phyloP scores from a whole-genome alignment of 2,888 invertebrate genomes.

The Quadroppia sp. region DNA sequence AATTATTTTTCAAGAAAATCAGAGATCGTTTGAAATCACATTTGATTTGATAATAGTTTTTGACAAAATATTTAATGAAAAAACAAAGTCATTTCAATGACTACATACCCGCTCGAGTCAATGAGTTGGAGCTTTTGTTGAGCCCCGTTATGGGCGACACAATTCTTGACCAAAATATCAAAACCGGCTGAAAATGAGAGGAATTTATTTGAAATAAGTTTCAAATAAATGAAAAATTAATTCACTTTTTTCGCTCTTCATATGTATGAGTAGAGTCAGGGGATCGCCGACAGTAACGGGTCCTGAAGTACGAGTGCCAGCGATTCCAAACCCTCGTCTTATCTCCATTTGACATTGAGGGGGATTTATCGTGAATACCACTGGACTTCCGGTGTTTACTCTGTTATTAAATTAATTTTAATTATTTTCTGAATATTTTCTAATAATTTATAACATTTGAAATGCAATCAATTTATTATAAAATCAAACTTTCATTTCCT shows the following conservation, averaged over 20 bases:
- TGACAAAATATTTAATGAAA: too few relatives aligned
- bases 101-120: conserved; percentile 77
- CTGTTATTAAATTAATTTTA: conserved; percentile 60
- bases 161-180: conserved; percentile 89
- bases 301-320: conserved; percentile 71
- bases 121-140: conserved; percentile 85
- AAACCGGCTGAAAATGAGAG: conserved; percentile 69
- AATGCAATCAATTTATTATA: background rate
- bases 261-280: conserved; percentile 82
- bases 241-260: conserved; percentile 86
- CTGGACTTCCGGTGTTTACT: conserved; percentile 89
- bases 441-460: too few relatives aligned
- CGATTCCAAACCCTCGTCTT: conserved; percentile 80
- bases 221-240: conserved; percentile 8
- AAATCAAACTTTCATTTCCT: background rate
- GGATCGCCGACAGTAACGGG: conserved; percentile 90
- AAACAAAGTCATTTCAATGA: too few relatives aligned
- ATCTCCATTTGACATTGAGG: conserved; percentile 96
- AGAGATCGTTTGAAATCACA: too few relatives aligned
- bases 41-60: too few relatives aligned
- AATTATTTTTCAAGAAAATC: too few relatives aligned
- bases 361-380: conserved; percentile 84
- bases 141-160: conserved; percentile 88
- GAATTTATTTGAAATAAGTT: background rate
- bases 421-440: too few relatives aligned